A percentile compares a stretch with the other conserved stretches of the same genome.
Evolutionary conservation across 1,140 invertebrate species (phyloP).

Genomic region (Drosophila hydei): DNA sequence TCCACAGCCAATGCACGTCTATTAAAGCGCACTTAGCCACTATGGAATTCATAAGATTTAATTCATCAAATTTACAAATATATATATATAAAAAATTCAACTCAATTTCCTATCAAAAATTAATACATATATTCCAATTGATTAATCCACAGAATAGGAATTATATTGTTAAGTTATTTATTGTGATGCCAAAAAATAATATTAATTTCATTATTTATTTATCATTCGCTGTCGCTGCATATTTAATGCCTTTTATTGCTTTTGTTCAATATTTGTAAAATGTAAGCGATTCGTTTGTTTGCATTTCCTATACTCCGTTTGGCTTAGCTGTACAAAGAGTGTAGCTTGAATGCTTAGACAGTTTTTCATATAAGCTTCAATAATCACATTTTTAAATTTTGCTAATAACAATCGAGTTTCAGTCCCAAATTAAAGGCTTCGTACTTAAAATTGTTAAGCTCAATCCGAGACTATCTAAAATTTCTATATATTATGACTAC

Average conservation of each 20-base stretch:
- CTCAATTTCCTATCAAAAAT: not conserved
- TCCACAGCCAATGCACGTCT: slow-evolving; percentile 9
- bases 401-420: too few relatives aligned
- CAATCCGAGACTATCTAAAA: too few relatives aligned
- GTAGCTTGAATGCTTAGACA: too few relatives aligned
- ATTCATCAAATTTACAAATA: not conserved
- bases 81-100: not conserved
- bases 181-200: not conserved
- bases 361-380: too few relatives aligned
- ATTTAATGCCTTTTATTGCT: not conserved
- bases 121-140: slow-evolving; percentile 15
- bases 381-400: too few relatives aligned
- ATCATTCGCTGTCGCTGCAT: not conserved
- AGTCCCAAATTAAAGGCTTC: too few relatives aligned
- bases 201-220: not conserved
- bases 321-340: too few relatives aligned
- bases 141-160: not conserved
- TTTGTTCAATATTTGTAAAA: not conserved
- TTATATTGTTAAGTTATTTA: not conserved
- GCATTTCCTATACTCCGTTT: not conserved
- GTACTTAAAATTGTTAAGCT: too few relatives aligned
- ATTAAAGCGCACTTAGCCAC: slow-evolving; percentile 18
- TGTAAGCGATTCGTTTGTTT: not conserved
- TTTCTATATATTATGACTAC: too few relatives aligned
- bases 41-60: not conserved